Percentiles rank a stretch among this genome's conserved stretches.
Evolutionary conservation across 2,113 vertebrate genomes (phyloP).

Genomic region (Heterochromis multidens): DNA sequence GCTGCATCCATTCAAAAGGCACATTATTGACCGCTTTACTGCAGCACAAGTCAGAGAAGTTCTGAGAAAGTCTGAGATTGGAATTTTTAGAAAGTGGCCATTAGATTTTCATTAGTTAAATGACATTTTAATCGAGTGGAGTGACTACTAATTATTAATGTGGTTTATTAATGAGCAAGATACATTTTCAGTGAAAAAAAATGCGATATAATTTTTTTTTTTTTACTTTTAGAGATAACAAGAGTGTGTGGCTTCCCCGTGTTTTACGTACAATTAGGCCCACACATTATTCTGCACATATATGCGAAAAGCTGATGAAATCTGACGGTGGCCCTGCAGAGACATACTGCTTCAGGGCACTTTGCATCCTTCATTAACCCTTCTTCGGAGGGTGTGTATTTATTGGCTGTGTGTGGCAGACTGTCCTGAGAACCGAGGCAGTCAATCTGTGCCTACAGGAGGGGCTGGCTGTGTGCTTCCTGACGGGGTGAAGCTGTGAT

Average conservation of each 20-base stretch:
- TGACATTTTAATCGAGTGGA: slow-evolving; percentile 2
- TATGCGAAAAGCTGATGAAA: neutral
- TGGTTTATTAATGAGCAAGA: neutral
- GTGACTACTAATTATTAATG: neutral
- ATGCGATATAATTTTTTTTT: neutral
- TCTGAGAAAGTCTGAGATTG: neutral
- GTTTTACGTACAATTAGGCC: slow-evolving; percentile 2
- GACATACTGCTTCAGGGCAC: neutral
- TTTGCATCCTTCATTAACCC: slow-evolving; percentile 43
- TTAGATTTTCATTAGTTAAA: neutral
- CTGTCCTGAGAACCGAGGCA: slow-evolving; percentile 10
- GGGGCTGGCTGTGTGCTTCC: neutral
- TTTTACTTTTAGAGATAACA: neutral
- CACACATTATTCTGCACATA: neutral
- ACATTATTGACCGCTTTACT: neutral
- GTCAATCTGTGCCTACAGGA: neutral
- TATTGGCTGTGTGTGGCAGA: slow-evolving; percentile 28
- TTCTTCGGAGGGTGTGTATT: slow-evolving; percentile 3
- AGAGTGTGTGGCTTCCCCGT: neutral
- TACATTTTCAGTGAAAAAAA: neutral
- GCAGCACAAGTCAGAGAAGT: neutral
- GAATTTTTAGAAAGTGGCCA: neutral
- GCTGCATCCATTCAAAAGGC: neutral
- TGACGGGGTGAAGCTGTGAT: slow-evolving; percentile 60
- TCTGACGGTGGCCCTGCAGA: neutral